A percentile compares a stretch with the other conserved stretches of the same genome.
These are phyloP conservation scores for Raja brachyura DNA, from an alignment of 2,113 vertebrate species.

Conservation along the genomic window DNA sequence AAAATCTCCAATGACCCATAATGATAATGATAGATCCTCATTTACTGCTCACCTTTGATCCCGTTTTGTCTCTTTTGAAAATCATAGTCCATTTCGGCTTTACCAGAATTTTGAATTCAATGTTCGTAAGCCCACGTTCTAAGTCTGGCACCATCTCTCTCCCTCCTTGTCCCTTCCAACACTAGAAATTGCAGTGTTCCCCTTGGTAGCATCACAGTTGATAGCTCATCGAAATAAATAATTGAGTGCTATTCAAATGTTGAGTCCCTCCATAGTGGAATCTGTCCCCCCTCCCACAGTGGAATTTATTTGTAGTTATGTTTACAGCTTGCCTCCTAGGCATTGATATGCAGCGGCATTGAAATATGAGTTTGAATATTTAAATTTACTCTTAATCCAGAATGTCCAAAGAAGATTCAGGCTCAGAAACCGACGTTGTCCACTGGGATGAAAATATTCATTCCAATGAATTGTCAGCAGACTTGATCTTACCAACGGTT, in stretches of 20 bases:
- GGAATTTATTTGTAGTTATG: not conserved
- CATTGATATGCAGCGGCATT: not conserved
- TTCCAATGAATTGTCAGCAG: conserved; percentile 5
- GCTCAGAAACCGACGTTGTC: not conserved
- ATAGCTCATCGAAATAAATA: not conserved
- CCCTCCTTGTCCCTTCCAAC: not conserved
- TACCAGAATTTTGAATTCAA: not conserved
- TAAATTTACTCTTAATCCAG: not conserved
- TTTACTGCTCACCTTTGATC: not conserved
- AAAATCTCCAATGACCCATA: not conserved
- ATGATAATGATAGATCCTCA: not conserved
- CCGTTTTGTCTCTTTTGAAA: not conserved
- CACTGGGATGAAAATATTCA: not conserved
- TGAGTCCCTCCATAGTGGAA: too few relatives aligned
- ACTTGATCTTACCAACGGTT: conserved; percentile 24
- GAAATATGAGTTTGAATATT: not conserved
- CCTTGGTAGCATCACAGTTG: not conserved
- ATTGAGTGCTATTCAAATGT: not conserved
- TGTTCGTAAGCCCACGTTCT: too few relatives aligned
- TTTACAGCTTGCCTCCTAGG: not conserved
- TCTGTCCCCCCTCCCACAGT: not conserved
- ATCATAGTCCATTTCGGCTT: not conserved
- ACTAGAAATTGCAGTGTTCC: not conserved
- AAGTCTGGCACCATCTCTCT: not conserved
- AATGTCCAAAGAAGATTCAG: not conserved